Evolutionary conservation across 1,140 invertebrate genomes (phyloP), one percentile per base, ranked within the genome.

Genomic region (Asbolus verrucosus): DNA sequence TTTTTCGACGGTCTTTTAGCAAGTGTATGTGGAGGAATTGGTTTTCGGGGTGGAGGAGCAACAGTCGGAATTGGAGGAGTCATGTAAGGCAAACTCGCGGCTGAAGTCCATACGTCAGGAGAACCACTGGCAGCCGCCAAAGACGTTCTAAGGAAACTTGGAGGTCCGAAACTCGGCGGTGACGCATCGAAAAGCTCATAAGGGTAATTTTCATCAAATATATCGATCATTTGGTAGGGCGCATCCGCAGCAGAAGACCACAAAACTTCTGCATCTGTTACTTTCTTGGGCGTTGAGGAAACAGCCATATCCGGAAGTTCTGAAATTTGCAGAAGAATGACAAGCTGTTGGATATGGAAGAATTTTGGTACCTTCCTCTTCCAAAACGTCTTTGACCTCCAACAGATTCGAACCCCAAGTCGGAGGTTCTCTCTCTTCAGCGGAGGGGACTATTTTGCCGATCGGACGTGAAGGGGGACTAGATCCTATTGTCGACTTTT

Each of bases 381-480:
- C 66, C 0, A 68, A 11, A 9, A 60, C n/a, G n/a, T n/a, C 38
- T 41, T 72, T 65, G 3, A 78, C 73, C 30, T 78, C 72, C 31
- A 81, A 67, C 13, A 81, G 67, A 31, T 80, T 81, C 0, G 78
- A 79, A 11, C 80, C 78, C 80, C 80, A 81, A 16, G 77, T 78
- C 11, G 79, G 77, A 3, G 77, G 75, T 2, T 21, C 18, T 27
- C 77, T 41, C 24, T 74, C 69, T 59, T 74, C 75, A 13, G 43
- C 31, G 6, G 65, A 18, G 1, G 60, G 27, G 6, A 18, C n/a
- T n/a, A 71, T 50, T 50, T 67, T 50, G 24, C 46, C 74, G 14
- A 68, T 62, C 6, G 60, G 73, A 15, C 63, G 62, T 33, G 39
- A 67, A 18, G 73, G 71, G 13, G 75, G 73, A 6, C 66, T 66